These are phyloP conservation scores for Tillus elongatus DNA, from an alignment of 2,888 invertebrate genomes.

Conservation along the genomic window DNA sequence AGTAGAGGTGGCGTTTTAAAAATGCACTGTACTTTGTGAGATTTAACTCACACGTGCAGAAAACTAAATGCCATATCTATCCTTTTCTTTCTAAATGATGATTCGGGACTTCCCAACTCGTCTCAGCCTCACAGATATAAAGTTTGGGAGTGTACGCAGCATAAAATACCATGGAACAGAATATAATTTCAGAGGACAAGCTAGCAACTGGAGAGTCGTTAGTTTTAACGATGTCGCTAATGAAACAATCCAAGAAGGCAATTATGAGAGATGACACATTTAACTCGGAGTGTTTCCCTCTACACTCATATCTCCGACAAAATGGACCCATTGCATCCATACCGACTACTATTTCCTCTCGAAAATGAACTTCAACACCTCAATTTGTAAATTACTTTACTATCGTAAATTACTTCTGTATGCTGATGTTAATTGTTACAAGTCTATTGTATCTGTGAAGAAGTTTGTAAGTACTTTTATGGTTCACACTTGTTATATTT, in stretches of 20 bases:
- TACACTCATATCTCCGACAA: not conserved
- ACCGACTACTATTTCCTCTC: not conserved
- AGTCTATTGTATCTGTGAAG: too few species aligned
- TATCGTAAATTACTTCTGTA: not conserved
- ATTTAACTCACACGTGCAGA: too few species aligned
- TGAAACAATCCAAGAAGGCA: constrained; percentile 43
- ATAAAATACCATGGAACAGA: not conserved
- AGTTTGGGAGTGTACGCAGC: not conserved
- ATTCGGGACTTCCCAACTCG: too few species aligned
- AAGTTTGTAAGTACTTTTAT: too few species aligned
- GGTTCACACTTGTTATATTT: too few species aligned
- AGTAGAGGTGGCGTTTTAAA: too few species aligned
- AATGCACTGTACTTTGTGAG: too few species aligned
- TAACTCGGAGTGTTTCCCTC: constrained; percentile 21
- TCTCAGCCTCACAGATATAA: too few species aligned
- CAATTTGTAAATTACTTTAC: not conserved
- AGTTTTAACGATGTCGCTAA: constrained; percentile 44
- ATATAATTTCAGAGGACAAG: constrained; percentile 2
- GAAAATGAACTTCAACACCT: not conserved
- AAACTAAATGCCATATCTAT: too few species aligned
- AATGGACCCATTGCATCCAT: too few species aligned
- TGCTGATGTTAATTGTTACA: not conserved
- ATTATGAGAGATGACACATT: constrained; percentile 44
- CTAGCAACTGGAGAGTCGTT: constrained; percentile 33
- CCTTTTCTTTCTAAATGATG: too few species aligned